Conservation (phyloP, 1,140 invertebrate genomes). For the Heliconius melpomene region DNA sequence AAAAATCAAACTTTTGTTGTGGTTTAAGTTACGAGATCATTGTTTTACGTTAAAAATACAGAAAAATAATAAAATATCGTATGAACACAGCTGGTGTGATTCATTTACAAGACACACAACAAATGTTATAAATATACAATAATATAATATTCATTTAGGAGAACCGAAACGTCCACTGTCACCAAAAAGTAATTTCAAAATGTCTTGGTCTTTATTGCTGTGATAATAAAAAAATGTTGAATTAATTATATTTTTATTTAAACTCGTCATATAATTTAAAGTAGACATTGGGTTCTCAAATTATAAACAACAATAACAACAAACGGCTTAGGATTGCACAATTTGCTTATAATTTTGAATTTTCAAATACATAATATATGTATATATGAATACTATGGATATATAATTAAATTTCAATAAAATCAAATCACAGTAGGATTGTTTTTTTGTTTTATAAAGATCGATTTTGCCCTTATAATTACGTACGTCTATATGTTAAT, state of each 20-base stretch:
- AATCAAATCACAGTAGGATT: slow-evolving; percentile 30
- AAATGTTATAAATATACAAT: slow-evolving; percentile 24
- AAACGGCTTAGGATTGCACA: slow-evolving; percentile 22
- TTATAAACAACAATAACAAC: slow-evolving; percentile 15
- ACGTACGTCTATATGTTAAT: slow-evolving; percentile 20
- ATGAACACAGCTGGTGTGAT: slow-evolving; percentile 79
- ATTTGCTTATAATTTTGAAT: slow-evolving; percentile 25
- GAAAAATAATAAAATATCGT: slow-evolving; percentile 45
- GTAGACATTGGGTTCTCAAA: slow-evolving; percentile 15
- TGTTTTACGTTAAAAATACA: slow-evolving; percentile 71
- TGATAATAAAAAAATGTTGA: not conserved
- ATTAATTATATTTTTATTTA: not conserved
- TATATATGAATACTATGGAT: slow-evolving; percentile 6
- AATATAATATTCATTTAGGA: slow-evolving; percentile 13
- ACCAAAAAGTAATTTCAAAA: not conserved
- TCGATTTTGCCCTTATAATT: slow-evolving; percentile 17
- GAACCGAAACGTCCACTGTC: slow-evolving; percentile 3
- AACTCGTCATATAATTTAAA: not conserved
- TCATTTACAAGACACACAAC: slow-evolving; percentile 47
- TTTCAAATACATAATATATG: slow-evolving; percentile 8
- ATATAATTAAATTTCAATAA: slow-evolving; percentile 14
- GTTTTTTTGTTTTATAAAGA: slow-evolving; percentile 8
- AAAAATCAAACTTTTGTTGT: slow-evolving; percentile 53
- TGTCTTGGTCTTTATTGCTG: not conserved
- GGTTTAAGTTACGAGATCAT: slow-evolving; percentile 76